Evolutionary conservation across 2,888 invertebrate species (phyloP).

Genomic region (Uropetala carovei): DNA sequence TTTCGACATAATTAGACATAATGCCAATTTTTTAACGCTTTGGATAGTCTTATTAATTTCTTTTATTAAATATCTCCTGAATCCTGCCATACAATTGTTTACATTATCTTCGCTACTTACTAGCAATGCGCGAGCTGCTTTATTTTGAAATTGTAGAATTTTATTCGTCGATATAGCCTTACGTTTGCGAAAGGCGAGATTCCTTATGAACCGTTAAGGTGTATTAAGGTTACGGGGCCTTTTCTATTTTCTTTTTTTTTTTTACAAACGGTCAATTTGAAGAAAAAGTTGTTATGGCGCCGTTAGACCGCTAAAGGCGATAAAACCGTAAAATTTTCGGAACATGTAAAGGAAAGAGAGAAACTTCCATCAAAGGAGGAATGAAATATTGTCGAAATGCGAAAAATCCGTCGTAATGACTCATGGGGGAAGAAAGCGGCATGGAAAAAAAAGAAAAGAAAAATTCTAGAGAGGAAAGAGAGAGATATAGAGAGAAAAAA

Average conservation of each 20-base stretch:
- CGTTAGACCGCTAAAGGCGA: not conserved
- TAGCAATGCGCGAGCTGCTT: too few species aligned
- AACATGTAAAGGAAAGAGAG: not conserved
- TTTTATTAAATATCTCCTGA: too few species aligned
- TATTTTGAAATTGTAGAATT: too few species aligned
- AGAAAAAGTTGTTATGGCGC: not conserved
- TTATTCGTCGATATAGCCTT: not conserved
- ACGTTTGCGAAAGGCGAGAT: not conserved
- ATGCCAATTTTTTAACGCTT: too few species aligned
- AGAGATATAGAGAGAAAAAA: not conserved
- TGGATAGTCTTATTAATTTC: too few species aligned
- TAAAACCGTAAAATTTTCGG: constrained; percentile 11
- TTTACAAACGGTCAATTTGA: not conserved
- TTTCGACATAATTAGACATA: too few species aligned
- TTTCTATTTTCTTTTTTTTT: not conserved
- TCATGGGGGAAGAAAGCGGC: not conserved
- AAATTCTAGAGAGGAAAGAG: not conserved
- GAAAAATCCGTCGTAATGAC: not conserved
- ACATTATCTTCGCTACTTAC: too few species aligned
- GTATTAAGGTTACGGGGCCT: not conserved
- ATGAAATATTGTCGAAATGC: not conserved
- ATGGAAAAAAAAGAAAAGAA: not conserved
- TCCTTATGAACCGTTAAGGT: not conserved
- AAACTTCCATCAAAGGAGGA: not conserved
- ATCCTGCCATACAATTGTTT: too few species aligned